Percentiles rank a stretch among this genome's conserved stretches.
These are phyloP conservation scores for Actinopyga echinites DNA, from an alignment of 53 echinoderm and acorn worm genomes.

Conservation along the genomic window DNA sequence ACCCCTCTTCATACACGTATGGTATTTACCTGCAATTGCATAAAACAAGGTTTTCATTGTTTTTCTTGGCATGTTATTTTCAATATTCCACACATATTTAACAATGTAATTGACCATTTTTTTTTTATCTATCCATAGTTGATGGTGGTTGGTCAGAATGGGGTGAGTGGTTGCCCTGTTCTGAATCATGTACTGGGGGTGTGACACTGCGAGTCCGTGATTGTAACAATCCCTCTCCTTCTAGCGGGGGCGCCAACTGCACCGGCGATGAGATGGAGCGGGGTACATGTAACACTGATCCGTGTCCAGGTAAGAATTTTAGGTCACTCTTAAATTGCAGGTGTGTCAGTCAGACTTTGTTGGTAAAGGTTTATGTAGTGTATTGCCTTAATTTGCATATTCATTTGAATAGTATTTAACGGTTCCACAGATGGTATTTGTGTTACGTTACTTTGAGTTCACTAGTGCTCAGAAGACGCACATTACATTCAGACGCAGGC, in stretches of 20 bases:
- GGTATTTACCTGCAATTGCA: no score
- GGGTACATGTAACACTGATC: slow-evolving; percentile 62
- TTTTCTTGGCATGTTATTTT: no score
- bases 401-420: not conserved
- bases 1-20: no score
- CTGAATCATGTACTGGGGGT: slow-evolving; percentile 62
- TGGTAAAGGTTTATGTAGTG: not conserved
- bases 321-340: not conserved
- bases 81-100: no score
- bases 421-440: no score
- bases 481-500: no score
- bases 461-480: no score
- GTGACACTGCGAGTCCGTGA: slow-evolving; percentile 60
- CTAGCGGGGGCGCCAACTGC: slow-evolving; percentile 64
- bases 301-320: slow-evolving; percentile 68
- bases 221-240: slow-evolving; percentile 69
- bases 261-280: slow-evolving; percentile 61
- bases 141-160: slow-evolving; percentile 78
- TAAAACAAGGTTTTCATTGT: no score
- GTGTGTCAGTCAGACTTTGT: not conserved
- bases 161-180: slow-evolving; percentile 71
- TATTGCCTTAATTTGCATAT: no score
- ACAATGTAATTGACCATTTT: not conserved
- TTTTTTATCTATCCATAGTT: slow-evolving; percentile 39
- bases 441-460: no score